Conservation (phyloP, 2,113 vertebrate genomes). For the Sorex araneus region DNA sequence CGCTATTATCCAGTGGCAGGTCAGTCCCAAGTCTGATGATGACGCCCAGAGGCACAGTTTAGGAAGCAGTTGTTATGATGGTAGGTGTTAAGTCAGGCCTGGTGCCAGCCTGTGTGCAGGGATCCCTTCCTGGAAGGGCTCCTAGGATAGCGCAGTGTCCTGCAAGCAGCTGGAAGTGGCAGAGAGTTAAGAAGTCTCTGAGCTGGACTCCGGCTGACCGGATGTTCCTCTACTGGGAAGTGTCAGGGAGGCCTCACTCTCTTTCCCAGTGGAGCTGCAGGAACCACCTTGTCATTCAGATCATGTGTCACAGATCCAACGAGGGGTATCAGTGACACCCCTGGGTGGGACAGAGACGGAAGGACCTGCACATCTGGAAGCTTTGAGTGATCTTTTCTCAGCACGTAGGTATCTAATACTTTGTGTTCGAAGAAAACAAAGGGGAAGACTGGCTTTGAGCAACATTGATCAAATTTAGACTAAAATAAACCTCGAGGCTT, state of each 20-base stretch:
- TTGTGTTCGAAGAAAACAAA: conserved; percentile 59
- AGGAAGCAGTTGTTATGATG: background rate
- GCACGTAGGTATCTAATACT: conserved; percentile 61
- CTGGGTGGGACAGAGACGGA: background rate
- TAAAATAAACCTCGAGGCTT: conserved; percentile 76
- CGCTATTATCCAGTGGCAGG: background rate
- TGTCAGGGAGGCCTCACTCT: background rate
- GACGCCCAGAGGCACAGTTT: background rate
- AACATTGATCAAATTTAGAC: conserved; percentile 79
- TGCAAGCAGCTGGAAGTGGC: background rate
- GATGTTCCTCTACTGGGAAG: background rate
- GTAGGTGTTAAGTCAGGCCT: background rate
- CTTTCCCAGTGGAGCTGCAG: background rate
- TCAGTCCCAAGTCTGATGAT: conserved; percentile 14
- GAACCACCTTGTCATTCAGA: conserved; percentile 4
- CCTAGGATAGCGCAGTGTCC: background rate
- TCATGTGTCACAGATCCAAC: conserved; percentile 5
- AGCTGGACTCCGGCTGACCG: background rate
- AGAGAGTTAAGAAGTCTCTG: background rate
- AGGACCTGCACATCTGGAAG: conserved; percentile 16
- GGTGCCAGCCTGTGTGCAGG: background rate
- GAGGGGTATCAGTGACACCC: conserved; percentile 28
- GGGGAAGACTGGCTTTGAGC: conserved; percentile 58
- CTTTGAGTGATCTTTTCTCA: conserved; percentile 62
- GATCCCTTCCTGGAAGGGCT: background rate